Conservation (phyloP, 2,888 invertebrate genomes). For the Spisula subtruncata region DNA sequence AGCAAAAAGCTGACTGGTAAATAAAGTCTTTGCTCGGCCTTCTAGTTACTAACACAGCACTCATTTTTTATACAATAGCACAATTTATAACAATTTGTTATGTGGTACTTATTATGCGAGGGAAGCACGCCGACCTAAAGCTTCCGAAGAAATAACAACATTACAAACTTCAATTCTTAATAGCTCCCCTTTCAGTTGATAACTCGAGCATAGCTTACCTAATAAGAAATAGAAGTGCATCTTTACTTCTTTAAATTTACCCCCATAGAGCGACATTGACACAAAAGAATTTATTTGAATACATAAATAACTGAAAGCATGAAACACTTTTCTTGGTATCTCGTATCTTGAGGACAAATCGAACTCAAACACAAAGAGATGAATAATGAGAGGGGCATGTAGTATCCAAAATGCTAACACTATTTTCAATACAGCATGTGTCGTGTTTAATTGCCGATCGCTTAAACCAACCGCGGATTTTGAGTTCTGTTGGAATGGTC, state of each 20-base stretch:
- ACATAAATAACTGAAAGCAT: slow-evolving; percentile 27
- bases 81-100: too few relatives aligned
- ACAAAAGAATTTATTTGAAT: slow-evolving; percentile 35
- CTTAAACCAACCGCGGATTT: neutral
- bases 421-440: slow-evolving; percentile 11
- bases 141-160: neutral
- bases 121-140: too few relatives aligned
- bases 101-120: too few relatives aligned
- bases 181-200: neutral
- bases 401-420: slow-evolving; percentile 1
- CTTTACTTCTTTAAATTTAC: slow-evolving; percentile 11
- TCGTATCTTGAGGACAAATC: neutral
- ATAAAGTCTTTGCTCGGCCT: too few relatives aligned
- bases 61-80: too few relatives aligned
- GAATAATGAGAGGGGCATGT: slow-evolving; percentile 4
- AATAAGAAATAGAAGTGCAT: slow-evolving; percentile 16
- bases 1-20: too few relatives aligned
- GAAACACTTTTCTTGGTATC: neutral
- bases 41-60: too few relatives aligned
- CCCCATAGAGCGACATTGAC: neutral
- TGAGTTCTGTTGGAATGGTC: too few relatives aligned
- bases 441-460: neutral
- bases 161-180: slow-evolving; percentile 6
- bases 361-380: slow-evolving; percentile 2
- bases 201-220: neutral